phyloP scores from a whole-genome alignment of 2,888 invertebrate genomes.

The Agapetus fuscipes region DNA sequence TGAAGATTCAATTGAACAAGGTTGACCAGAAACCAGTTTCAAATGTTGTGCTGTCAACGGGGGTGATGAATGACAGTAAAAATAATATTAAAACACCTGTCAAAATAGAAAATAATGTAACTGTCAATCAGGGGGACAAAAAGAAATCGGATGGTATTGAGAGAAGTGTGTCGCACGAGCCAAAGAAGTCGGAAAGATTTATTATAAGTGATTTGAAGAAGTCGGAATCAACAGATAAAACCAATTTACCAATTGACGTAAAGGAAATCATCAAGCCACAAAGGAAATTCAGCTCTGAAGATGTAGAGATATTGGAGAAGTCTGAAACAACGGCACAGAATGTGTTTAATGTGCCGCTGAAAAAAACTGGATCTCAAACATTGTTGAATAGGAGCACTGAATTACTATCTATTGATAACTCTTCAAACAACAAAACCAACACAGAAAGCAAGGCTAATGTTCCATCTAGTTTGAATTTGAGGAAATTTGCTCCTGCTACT shows the following conservation, averaged over 20 bases:
- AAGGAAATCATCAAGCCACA: slow-evolving; percentile 22
- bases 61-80: slow-evolving; percentile 41
- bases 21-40: slow-evolving; percentile 53
- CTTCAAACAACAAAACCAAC: neutral
- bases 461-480: slow-evolving; percentile 13
- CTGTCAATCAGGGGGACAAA: neutral
- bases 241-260: slow-evolving; percentile 8
- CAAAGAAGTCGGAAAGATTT: slow-evolving; percentile 15
- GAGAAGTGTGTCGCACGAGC: slow-evolving; percentile 18
- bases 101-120: slow-evolving; percentile 10
- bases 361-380: slow-evolving; percentile 17
- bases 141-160: slow-evolving; percentile 13
- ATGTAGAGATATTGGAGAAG: slow-evolving; percentile 36
- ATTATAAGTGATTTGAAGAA: slow-evolving; percentile 10
- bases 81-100: slow-evolving; percentile 5
- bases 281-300: slow-evolving; percentile 36
- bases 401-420: slow-evolving; percentile 8
- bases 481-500: slow-evolving; percentile 9
- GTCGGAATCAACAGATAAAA: slow-evolving; percentile 17
- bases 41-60: slow-evolving; percentile 57
- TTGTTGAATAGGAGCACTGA: slow-evolving; percentile 19
- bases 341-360: slow-evolving; percentile 14
- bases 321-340: slow-evolving; percentile 14
- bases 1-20: slow-evolving; percentile 61
- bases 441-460: slow-evolving; percentile 8